phyloP scores from a whole-genome alignment of 1,140 invertebrate genomes.

The Matsumurasca onukii region DNA sequence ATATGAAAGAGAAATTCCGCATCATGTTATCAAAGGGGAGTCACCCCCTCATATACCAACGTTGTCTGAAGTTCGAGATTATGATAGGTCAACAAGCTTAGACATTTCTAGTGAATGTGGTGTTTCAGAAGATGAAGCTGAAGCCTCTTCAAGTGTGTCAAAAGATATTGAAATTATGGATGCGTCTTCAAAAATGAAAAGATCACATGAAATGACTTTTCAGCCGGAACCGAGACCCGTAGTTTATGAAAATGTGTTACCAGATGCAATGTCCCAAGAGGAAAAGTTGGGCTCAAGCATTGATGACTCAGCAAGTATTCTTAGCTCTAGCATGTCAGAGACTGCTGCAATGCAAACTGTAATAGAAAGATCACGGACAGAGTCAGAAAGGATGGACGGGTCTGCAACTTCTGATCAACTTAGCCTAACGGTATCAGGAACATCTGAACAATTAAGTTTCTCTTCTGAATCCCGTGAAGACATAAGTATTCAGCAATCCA shows the following conservation, averaged over 20 bases:
- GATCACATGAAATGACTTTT: slow-evolving; percentile 88
- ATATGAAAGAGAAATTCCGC: slow-evolving; percentile 54
- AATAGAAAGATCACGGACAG: slow-evolving; percentile 52
- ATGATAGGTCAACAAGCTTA: slow-evolving; percentile 35
- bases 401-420: slow-evolving; percentile 55
- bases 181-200: slow-evolving; percentile 63
- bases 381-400: slow-evolving; percentile 51
- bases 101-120: slow-evolving; percentile 39
- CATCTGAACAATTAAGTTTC: slow-evolving; percentile 44
- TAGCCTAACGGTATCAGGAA: slow-evolving; percentile 47
- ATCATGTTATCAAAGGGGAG: slow-evolving; percentile 47
- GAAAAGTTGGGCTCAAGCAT: slow-evolving; percentile 56
- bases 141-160: background rate
- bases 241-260: slow-evolving; percentile 40
- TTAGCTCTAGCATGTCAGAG: slow-evolving; percentile 58
- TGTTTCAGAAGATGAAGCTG: slow-evolving; percentile 40
- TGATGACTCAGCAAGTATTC: slow-evolving; percentile 55
- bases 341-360: slow-evolving; percentile 52
- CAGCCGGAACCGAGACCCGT: slow-evolving; percentile 62
- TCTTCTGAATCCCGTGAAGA: slow-evolving; percentile 41
- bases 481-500: slow-evolving; percentile 40
- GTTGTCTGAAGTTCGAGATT: slow-evolving; percentile 35
- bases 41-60: slow-evolving; percentile 34
- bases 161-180: slow-evolving; percentile 30
- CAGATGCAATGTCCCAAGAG: slow-evolving; percentile 41